These are phyloP conservation scores for Chaitophorus viminalis DNA, from an alignment of 2,888 invertebrate genomes.

Conservation along the genomic window DNA sequence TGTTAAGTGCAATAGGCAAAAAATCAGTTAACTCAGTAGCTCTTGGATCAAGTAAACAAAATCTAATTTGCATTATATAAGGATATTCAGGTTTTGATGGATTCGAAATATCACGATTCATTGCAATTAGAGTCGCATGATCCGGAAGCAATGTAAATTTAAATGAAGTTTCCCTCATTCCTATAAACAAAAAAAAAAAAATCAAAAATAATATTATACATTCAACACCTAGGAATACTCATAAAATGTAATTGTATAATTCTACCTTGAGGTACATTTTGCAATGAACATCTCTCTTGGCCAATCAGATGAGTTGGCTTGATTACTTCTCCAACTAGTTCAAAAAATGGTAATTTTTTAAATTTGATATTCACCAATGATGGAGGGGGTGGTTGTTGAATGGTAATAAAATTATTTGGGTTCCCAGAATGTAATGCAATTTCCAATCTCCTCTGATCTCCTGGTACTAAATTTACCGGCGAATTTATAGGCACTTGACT, in stretches of 20 bases:
- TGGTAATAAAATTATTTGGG: neutral
- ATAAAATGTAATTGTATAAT: neutral
- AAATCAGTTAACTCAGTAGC: conserved; percentile 90
- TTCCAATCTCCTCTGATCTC: neutral
- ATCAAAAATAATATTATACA: too few relatives aligned
- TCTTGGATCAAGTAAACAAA: conserved; percentile 90
- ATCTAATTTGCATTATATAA: conserved; percentile 88
- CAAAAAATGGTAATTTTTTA: conserved; percentile 92
- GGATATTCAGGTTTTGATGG: conserved; percentile 76
- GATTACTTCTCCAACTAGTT: conserved; percentile 84
- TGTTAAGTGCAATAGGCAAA: conserved; percentile 91
- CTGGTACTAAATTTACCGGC: neutral
- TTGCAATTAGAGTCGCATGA: conserved; percentile 84
- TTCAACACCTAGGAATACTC: too few relatives aligned
- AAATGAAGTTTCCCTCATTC: conserved; percentile 25
- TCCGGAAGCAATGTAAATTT: neutral
- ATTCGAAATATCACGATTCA: conserved; percentile 71
- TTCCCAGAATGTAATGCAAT: neutral
- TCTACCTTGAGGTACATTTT: conserved; percentile 16
- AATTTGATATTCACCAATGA: conserved; percentile 91
- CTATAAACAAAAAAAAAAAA: conserved; percentile 32
- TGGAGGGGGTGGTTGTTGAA: conserved; percentile 69
- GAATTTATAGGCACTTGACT: neutral
- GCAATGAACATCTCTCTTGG: conserved; percentile 19
- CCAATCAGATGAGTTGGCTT: conserved; percentile 84